These are phyloP conservation scores for Leptinotarsa undecemlineata DNA, from an alignment of 1,140 invertebrate species.

Conservation along the genomic window DNA sequence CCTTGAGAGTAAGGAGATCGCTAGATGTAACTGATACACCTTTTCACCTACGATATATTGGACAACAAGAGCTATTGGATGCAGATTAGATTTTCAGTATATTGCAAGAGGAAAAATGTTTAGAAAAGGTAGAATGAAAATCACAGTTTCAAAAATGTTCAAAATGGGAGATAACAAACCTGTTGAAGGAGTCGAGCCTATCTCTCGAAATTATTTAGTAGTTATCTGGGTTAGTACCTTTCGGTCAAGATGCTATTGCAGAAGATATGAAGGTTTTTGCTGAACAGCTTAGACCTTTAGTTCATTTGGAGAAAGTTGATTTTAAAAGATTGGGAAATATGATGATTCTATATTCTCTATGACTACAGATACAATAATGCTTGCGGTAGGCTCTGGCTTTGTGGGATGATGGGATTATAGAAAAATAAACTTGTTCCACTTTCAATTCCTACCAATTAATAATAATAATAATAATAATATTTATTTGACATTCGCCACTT, in stretches of 20 bases:
- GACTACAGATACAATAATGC: too few relatives aligned
- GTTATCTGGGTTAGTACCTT: conserved; percentile 87
- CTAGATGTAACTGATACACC: conserved; percentile 78
- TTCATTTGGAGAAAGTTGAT: conserved; percentile 89
- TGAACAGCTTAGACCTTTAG: conserved; percentile 89
- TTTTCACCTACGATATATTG: conserved; percentile 87
- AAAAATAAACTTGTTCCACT: too few relatives aligned
- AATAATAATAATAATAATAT: too few relatives aligned
- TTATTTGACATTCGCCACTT: too few relatives aligned
- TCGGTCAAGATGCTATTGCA: conserved; percentile 90
- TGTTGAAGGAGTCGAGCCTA: conserved; percentile 75
- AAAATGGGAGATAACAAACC: conserved; percentile 75
- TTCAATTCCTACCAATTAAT: conserved; percentile 30
- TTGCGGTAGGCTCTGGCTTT: too few relatives aligned
- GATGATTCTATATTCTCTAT: conserved; percentile 12
- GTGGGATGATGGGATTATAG: too few relatives aligned
- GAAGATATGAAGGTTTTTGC: conserved; percentile 96
- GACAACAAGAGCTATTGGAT: conserved; percentile 84
- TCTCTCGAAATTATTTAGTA: conserved; percentile 91
- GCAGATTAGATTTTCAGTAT: conserved; percentile 92
- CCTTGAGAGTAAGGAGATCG: conserved; percentile 76
- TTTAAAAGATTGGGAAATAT: conserved; percentile 74
- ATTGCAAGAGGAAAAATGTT: conserved; percentile 94
- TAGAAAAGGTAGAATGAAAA: conserved; percentile 94
- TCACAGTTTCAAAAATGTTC: conserved; percentile 88